These are phyloP conservation scores for Rotaria sp. DNA, from an alignment of 2,888 invertebrate species.

Conservation along the genomic window DNA sequence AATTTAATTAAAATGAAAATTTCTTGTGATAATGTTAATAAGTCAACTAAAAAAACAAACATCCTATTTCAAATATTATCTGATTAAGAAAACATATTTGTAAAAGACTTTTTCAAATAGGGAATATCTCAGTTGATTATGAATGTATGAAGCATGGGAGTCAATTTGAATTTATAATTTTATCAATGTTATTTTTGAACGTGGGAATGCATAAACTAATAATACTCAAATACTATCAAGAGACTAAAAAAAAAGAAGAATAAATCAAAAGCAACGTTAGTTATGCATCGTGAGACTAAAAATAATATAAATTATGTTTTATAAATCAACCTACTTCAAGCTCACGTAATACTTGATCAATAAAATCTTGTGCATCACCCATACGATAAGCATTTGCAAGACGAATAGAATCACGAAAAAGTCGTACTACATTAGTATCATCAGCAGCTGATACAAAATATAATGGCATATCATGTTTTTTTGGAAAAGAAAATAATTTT, in stretches of 20 bases:
- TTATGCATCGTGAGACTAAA: no score
- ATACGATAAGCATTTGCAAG: constrained; percentile 59
- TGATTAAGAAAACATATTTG: no score
- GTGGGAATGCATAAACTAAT: not conserved
- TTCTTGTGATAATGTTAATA: no score
- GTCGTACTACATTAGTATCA: constrained; percentile 59
- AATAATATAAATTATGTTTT: not conserved
- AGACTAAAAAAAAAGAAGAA: not conserved
- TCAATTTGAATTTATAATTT: not conserved
- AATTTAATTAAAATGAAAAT: no score
- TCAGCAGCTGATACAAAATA: constrained; percentile 61
- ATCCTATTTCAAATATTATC: no score
- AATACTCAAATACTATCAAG: not conserved
- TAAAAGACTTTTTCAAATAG: no score
- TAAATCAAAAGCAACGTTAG: not conserved
- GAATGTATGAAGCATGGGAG: not conserved
- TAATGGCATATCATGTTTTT: constrained; percentile 59
- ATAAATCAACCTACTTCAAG: constrained; percentile 52
- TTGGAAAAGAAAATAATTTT: constrained; percentile 59
- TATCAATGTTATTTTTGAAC: not conserved
- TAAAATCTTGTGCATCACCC: constrained; percentile 58
- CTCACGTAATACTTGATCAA: constrained; percentile 60
- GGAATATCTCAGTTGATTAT: not conserved
- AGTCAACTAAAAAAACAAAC: no score
- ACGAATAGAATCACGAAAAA: constrained; percentile 59